Conservation (phyloP, 2,113 vertebrate species). For the Oreochromis aureus region DNA sequence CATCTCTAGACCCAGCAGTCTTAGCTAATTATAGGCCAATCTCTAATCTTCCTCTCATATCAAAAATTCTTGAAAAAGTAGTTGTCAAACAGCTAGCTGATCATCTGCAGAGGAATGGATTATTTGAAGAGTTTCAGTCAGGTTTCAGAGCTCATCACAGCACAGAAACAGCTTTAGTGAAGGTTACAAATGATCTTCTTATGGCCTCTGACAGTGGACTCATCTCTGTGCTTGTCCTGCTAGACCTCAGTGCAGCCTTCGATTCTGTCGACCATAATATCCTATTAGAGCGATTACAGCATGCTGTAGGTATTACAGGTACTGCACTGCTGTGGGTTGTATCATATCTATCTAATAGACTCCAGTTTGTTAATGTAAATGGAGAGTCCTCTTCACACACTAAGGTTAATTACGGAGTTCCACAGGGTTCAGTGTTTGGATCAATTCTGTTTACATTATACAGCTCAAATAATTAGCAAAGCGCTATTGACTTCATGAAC, state of each 20-base stretch:
- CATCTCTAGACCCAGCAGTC: neutral
- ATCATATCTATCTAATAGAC: too few relatives aligned
- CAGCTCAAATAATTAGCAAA: too few relatives aligned
- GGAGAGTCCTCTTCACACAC: too few relatives aligned
- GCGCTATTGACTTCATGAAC: too few relatives aligned
- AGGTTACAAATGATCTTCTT: rapidly evolving
- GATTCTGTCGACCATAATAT: neutral
- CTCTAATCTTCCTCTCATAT: neutral
- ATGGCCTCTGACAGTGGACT: neutral
- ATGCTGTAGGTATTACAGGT: neutral
- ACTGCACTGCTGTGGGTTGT: neutral
- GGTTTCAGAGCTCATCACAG: neutral
- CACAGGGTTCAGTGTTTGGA: too few relatives aligned
- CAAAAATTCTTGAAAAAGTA: neutral
- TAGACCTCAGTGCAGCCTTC: neutral
- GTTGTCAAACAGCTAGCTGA: neutral
- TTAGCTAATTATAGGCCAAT: neutral
- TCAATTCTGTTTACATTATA: too few relatives aligned
- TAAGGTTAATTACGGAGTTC: too few relatives aligned
- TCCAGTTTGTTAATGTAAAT: too few relatives aligned
- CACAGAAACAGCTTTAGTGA: neutral
- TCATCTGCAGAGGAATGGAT: neutral
- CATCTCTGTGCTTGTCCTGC: neutral
- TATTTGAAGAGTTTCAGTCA: neutral
- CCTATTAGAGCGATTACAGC: rapidly evolving